These are phyloP conservation scores for Paratrypauchen microcephalus DNA, from an alignment of 2,797 vertebrate genomes.

Conservation along the genomic window DNA sequence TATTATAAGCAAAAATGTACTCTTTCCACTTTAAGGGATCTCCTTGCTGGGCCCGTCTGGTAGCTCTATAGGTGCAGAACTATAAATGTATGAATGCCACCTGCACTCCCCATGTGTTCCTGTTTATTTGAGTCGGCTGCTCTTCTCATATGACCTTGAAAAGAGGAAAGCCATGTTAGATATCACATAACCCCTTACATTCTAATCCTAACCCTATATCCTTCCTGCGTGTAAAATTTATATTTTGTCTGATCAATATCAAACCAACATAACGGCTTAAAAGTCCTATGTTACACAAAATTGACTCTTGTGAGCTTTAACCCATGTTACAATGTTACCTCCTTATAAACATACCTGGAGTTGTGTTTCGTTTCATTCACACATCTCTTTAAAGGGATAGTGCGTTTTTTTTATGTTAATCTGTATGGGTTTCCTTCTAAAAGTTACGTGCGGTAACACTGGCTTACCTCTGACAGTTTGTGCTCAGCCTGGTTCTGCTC, in stretches of 20 bases:
- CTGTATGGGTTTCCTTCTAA: no score
- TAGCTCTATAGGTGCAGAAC: conserved; percentile 6
- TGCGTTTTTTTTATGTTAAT: no score
- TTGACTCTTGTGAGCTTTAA: no score
- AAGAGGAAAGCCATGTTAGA: conserved; percentile 25
- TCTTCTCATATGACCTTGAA: conserved; percentile 31
- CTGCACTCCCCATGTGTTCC: conserved; percentile 16
- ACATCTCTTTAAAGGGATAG: no score
- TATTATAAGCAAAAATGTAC: background rate
- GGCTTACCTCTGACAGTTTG: no score
- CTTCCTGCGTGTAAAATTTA: conserved; percentile 15
- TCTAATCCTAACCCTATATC: conserved; percentile 3
- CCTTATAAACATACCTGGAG: no score
- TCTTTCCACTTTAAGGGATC: background rate
- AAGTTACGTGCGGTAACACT: no score
- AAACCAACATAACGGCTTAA: conserved; percentile 7
- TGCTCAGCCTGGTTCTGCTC: no score
- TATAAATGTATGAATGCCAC: conserved; percentile 17
- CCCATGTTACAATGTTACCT: no score
- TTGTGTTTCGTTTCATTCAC: no score
- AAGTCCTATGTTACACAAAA: no score
- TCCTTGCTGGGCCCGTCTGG: background rate
- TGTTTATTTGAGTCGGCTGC: conserved; percentile 20
- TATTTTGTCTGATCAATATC: background rate
- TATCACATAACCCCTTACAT: conserved; percentile 17